A percentile compares a stretch with the other conserved stretches of the same genome.
phyloP scores from a whole-genome alignment of 2,888 invertebrate species.

The Pseudococcus longispinus region DNA sequence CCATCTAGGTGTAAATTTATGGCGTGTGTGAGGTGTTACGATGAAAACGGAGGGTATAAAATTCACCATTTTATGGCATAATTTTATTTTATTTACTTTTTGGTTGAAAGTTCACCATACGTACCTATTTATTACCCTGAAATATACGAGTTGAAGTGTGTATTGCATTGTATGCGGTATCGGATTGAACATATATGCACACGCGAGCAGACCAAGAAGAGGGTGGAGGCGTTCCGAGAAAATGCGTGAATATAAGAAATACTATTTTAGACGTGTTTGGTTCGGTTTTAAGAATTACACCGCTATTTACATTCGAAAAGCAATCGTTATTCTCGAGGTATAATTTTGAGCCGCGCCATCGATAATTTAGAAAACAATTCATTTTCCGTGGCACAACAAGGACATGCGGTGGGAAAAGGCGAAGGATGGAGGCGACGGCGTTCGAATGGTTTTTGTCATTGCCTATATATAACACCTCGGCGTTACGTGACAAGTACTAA shows the following conservation, averaged over 20 bases:
- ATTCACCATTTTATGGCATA: neutral
- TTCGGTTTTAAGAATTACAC: neutral
- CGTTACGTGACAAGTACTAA: slow-evolving; percentile 37
- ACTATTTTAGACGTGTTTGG: neutral
- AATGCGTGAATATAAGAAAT: slow-evolving; percentile 19
- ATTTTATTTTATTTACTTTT: neutral
- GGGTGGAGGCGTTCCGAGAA: neutral
- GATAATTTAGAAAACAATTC: slow-evolving; percentile 27
- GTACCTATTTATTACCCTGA: neutral
- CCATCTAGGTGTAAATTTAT: neutral
- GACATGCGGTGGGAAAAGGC: neutral
- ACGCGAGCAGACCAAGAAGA: neutral
- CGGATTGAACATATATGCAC: neutral
- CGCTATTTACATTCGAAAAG: slow-evolving; percentile 17
- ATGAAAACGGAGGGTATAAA: neutral
- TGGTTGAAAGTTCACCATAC: neutral
- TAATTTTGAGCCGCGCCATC: neutral
- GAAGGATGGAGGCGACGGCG: neutral
- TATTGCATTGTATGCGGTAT: too few species aligned
- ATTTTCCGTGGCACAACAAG: neutral
- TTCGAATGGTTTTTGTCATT: slow-evolving; percentile 18
- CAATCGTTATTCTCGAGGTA: neutral
- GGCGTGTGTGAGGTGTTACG: neutral
- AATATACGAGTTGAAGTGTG: neutral
- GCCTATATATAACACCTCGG: slow-evolving; percentile 1